Evolutionary conservation across 2,797 vertebrate species (phyloP).

Genomic region (Bucorvus abyssinicus): DNA sequence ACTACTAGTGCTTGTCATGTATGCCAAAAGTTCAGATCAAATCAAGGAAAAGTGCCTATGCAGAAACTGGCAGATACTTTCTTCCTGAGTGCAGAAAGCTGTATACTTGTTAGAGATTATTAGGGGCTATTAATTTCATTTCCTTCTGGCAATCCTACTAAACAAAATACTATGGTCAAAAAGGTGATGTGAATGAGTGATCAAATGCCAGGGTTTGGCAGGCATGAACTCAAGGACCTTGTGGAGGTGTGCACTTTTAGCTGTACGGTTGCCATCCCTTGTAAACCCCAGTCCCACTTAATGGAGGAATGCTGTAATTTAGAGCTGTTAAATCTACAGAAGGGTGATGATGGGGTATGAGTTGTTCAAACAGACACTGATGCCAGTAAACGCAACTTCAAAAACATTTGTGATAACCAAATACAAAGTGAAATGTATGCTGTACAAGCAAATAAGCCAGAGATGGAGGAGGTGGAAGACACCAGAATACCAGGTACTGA

Average conservation of each 20-base stretch:
- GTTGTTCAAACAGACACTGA: background rate
- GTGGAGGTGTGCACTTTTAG: background rate
- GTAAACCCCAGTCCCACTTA: background rate
- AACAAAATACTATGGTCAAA: background rate
- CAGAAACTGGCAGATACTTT: background rate
- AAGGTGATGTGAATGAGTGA: background rate
- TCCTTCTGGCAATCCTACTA: background rate
- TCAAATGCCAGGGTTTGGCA: background rate
- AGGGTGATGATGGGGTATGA: background rate
- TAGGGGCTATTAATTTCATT: background rate
- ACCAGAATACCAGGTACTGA: background rate
- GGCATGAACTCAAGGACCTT: background rate
- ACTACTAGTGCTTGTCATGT: background rate
- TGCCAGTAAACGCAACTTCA: background rate
- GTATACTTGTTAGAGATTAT: background rate
- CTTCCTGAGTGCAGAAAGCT: background rate
- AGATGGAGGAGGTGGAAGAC: background rate
- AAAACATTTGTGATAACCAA: background rate
- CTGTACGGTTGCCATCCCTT: background rate
- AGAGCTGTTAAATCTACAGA: background rate
- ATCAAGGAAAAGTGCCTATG: background rate
- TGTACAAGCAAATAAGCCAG: background rate
- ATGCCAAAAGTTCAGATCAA: background rate
- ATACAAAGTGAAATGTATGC: background rate
- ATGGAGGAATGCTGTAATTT: background rate